Percentiles rank a stretch among this genome's conserved stretches.
phyloP scores from a whole-genome alignment of 2,888 invertebrate species.

The Cheilosia vernalis region DNA sequence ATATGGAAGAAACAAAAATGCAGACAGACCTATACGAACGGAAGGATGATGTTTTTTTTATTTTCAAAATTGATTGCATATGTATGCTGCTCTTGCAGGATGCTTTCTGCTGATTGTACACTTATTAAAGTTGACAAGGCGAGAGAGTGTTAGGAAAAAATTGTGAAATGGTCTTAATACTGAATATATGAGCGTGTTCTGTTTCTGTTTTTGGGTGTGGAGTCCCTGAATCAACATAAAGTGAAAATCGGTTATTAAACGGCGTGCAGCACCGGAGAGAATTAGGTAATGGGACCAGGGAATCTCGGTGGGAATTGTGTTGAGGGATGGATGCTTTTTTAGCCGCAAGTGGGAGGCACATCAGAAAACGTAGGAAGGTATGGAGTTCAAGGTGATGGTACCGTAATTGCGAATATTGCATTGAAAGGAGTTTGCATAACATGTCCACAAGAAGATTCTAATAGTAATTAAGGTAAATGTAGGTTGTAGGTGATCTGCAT shows the following conservation, averaged over 20 bases:
- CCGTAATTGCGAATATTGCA: too few species aligned
- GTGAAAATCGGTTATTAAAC: neutral
- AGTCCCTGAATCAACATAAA: neutral
- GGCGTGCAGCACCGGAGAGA: neutral
- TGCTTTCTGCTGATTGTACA: constrained; percentile 38
- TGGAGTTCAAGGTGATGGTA: too few species aligned
- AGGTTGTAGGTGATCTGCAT: too few species aligned
- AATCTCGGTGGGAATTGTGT: neutral
- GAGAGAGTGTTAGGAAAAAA: constrained; percentile 21
- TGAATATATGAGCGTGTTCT: neutral
- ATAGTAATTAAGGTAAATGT: too few species aligned
- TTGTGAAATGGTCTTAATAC: constrained; percentile 14
- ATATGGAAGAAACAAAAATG: neutral
- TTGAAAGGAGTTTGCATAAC: too few species aligned
- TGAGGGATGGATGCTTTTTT: too few species aligned
- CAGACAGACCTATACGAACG: neutral
- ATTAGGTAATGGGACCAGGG: neutral
- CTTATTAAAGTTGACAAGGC: constrained; percentile 40
- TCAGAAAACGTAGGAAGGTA: neutral
- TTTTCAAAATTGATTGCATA: constrained; percentile 15
- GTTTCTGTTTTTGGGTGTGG: neutral
- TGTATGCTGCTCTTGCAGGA: constrained; percentile 1
- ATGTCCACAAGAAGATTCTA: too few species aligned
- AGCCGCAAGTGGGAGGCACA: too few species aligned
- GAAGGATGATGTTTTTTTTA: neutral